Base-by-base conservation (phyloP, 2,888 invertebrate genomes). In the Cephus sareptanus region DNA sequence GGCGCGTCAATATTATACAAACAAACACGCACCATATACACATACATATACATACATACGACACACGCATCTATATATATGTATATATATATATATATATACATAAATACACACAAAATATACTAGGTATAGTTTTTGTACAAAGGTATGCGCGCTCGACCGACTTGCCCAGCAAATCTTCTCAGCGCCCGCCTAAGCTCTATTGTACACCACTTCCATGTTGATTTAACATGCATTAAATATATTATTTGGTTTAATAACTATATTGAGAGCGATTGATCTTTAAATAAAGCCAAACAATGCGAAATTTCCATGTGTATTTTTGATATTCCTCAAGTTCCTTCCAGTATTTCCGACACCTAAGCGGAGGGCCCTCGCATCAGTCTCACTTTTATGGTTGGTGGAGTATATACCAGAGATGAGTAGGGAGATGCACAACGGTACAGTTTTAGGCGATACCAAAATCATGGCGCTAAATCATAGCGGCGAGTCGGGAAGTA, bases 71-170 rank as follows among this genome's bases (percentile, higher is more conserved):
- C 6, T 34, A 34, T 34, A 34, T 34, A 34, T 34, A 87, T 83
- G 85, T 80, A 33, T 33, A 0, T 33, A 3, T 34, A 34, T 34
- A 34, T 34, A 34, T 34, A 87, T 83, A 85, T 79, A 84, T 82
- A 85, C 82, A 82, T 78, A 87, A 83, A 84, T 79, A 85, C 85
- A 87, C 34, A 86, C 87, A 84, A 81, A 85, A 84, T 81, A 79
- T 83, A 81, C 87, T 90, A 89, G 86, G 87, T 87, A 88, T 89
- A 89, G 87, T 87, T 90, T 90, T 90, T 90, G 89, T 90, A 90
- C 89, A 89, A 89, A 90, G 86, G 84, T 88, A 87, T 84, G 86
- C 79, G 81, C 85, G 85, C 85, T 83, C 83, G 85, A 81, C 79
- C 81, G 83, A 83, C 85, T 85, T 85, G 86, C 83, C 83, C 82